Percentiles rank a stretch among this genome's conserved stretches.
phyloP scores from a whole-genome alignment of 2,888 invertebrate genomes.

The Seira sanloemensis region DNA sequence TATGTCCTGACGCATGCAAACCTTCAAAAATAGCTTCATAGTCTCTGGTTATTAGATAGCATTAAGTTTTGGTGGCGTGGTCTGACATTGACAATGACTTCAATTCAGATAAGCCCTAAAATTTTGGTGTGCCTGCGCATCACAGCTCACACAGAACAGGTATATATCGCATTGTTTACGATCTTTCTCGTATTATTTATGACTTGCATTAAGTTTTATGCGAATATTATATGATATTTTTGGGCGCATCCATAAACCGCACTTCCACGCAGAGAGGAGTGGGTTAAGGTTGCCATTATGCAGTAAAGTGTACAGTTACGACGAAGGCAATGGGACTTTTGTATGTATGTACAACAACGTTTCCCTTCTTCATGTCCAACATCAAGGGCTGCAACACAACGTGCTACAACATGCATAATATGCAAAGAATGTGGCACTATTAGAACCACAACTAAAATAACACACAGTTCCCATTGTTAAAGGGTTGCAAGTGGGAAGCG shows the following conservation, averaged over 20 bases:
- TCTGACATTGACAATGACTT: conserved; percentile 64
- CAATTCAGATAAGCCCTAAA: conserved; percentile 51
- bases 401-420: neutral
- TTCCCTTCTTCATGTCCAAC: too few species aligned
- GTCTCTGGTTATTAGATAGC: too few species aligned
- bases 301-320: too few species aligned
- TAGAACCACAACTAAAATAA: too few species aligned
- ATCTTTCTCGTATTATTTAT: neutral
- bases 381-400: too few species aligned
- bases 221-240: neutral
- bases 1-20: too few species aligned
- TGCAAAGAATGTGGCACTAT: neutral
- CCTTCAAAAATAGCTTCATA: too few species aligned
- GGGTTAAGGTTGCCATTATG: conserved; percentile 53
- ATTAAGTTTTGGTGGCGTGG: conserved; percentile 11
- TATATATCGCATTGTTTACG: neutral
- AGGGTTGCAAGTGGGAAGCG: neutral
- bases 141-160: too few species aligned
- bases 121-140: neutral
- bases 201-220: neutral
- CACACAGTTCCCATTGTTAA: neutral
- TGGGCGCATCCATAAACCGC: neutral
- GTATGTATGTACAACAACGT: too few species aligned
- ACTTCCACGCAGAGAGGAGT: conserved; percentile 16
- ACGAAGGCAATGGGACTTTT: too few species aligned